Evolutionary conservation across 2,888 invertebrate species (phyloP), one percentile per base, ranked within the genome.

Genomic region (Drosophila robusta): DNA sequence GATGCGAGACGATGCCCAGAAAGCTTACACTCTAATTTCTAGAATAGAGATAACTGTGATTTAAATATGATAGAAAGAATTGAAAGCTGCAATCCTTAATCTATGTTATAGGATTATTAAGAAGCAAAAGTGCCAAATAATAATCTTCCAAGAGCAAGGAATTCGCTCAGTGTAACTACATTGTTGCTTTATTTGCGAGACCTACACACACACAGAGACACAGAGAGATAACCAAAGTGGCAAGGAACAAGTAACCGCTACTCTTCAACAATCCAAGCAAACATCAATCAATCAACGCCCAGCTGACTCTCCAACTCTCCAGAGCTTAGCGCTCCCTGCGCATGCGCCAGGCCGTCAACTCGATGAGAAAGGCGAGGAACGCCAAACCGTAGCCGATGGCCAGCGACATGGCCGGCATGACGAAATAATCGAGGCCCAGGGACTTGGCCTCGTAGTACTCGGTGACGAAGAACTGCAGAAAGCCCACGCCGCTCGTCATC

Each of bases 341-440:
- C 44, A 71, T 76, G 64, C 80, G 83, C 84, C 76, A 67, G 52
- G 60, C 65, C 49, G 64, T 66, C 80, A 88, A 67, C 87, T 84
- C 83, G 58, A 84, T 56, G 80, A 82, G 65, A 70, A 83, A 87
- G 46, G 70, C 62, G 18, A 87, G 5, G 16, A 86, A 11, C 18
- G 83, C 83, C 58, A 85, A 44, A n/a, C 49, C 65, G 38, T 66
- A 72, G 45, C 89, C 89, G 7, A 87, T 44, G n/a, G 38, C 75
- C 63, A 83, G 46, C n/a, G 88, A 60, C 70, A 88, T 89, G 47
- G 88, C 70, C 42, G 83, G 88, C 89, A 89, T 89, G 44, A 84
- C 83, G 73, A 84, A 84, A 89, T 84, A 84, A 88, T 88, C 86
- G 62, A 89, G 66, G 1, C 54, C 70, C 52, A 84, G 46, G 2